These are phyloP conservation scores for Idaea straminata DNA, from an alignment of 2,888 invertebrate species.

Conservation along the genomic window DNA sequence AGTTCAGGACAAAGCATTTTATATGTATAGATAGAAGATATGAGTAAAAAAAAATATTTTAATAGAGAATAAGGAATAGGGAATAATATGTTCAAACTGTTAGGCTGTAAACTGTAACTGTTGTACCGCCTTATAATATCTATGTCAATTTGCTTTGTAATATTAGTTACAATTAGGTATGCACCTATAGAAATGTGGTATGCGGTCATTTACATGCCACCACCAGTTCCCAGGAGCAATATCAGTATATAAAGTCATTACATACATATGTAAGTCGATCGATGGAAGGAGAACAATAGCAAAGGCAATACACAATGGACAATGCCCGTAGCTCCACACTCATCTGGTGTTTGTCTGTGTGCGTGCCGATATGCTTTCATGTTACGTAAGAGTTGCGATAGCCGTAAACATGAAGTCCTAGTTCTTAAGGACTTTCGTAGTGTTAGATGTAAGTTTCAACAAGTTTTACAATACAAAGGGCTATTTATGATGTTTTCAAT, in stretches of 20 bases:
- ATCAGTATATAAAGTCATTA: constrained; percentile 56
- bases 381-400: constrained; percentile 52
- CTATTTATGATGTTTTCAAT: constrained; percentile 11
- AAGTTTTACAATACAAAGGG: constrained; percentile 21
- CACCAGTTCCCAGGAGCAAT: constrained; percentile 38
- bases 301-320: constrained; percentile 75
- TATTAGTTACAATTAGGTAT: neutral
- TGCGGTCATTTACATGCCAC: constrained; percentile 26
- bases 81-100: too few species aligned
- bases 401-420: constrained; percentile 31
- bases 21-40: too few species aligned
- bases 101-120: too few species aligned
- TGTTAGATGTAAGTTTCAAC: constrained; percentile 17
- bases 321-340: constrained; percentile 68
- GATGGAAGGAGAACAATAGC: constrained; percentile 67
- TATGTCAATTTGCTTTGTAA: neutral
- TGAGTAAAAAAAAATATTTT: too few species aligned
- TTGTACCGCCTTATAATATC: neutral
- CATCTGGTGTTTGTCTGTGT: constrained; percentile 64
- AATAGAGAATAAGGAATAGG: too few species aligned
- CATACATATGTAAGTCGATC: constrained; percentile 55
- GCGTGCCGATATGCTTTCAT: constrained; percentile 47
- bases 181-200: constrained; percentile 14
- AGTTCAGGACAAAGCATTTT: too few species aligned
- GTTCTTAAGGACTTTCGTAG: constrained; percentile 27